phyloP scores from a whole-genome alignment of 1,140 invertebrate species.

The Trichomalopsis sarcophagae region DNA sequence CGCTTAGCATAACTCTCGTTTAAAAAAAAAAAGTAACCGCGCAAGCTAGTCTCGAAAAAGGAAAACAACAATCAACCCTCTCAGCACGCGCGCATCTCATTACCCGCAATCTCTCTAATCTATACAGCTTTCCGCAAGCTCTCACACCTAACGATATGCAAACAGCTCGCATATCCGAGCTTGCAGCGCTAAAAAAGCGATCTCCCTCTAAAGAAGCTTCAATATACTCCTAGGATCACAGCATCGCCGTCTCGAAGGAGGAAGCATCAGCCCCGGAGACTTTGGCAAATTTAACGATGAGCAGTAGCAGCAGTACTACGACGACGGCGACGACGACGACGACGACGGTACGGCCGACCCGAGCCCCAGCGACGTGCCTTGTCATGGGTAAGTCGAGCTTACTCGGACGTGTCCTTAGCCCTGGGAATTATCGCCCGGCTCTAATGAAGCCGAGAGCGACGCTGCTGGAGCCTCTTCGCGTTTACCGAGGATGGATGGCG shows the following conservation, averaged over 20 bases:
- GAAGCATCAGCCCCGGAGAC: neutral
- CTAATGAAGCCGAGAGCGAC: slow-evolving; percentile 27
- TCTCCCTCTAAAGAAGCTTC: neutral
- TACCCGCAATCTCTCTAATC: neutral
- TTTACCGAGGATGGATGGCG: neutral
- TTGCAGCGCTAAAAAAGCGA: neutral
- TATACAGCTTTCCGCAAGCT: neutral
- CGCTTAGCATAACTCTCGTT: too few relatives aligned
- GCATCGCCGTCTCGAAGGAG: neutral
- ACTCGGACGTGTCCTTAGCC: slow-evolving; percentile 7
- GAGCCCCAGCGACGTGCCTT: slow-evolving; percentile 60
- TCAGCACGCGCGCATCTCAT: neutral
- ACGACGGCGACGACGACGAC: slow-evolving; percentile 20
- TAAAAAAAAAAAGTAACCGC: too few relatives aligned
- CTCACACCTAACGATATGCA: neutral
- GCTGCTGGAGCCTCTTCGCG: neutral
- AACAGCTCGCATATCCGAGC: neutral
- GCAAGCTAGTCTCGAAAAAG: neutral
- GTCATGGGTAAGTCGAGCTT: slow-evolving; percentile 66
- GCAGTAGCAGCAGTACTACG: neutral
- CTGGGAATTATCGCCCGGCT: slow-evolving; percentile 24
- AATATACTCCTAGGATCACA: slow-evolving; percentile 7
- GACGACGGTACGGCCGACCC: slow-evolving; percentile 53
- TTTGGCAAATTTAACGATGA: neutral
- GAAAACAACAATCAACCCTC: neutral